A percentile compares a stretch with the other conserved stretches of the same genome.
Evolutionary conservation across 2,888 invertebrate species (phyloP).

Genomic region (Polyommatus iphigenia): DNA sequence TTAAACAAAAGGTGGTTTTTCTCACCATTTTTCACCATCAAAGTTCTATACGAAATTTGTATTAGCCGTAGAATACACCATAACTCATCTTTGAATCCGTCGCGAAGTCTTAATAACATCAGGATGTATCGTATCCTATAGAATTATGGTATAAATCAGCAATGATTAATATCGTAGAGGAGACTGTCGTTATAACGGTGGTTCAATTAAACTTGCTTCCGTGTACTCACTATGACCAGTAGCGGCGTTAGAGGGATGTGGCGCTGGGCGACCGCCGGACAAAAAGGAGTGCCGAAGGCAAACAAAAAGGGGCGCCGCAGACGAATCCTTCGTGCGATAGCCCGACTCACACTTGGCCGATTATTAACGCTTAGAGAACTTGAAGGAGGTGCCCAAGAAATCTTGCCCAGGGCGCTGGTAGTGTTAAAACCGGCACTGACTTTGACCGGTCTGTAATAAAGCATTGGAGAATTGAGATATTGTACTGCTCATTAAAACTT

Average conservation of each 20-base stretch:
- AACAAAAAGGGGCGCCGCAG: too few species aligned
- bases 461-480: conserved; percentile 34
- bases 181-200: conserved; percentile 73
- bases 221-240: conserved; percentile 47
- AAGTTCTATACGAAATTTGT: not conserved
- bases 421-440: conserved; percentile 35
- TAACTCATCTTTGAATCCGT: conserved; percentile 35
- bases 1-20: too few species aligned
- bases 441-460: conserved; percentile 37
- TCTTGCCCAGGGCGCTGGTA: too few species aligned
- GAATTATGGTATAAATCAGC: conserved; percentile 77
- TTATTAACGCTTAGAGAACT: too few species aligned
- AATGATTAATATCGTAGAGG: conserved; percentile 69
- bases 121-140: conserved; percentile 58
- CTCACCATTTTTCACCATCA: too few species aligned
- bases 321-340: too few species aligned
- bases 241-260: too few species aligned
- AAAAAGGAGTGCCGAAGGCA: too few species aligned
- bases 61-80: not conserved
- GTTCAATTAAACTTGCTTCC: conserved; percentile 77
- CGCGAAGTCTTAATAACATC: conserved; percentile 59
- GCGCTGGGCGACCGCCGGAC: too few species aligned
- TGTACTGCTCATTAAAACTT: conserved; percentile 25
- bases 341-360: too few species aligned
- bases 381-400: too few species aligned